phyloP scores from a whole-genome alignment of 2,888 invertebrate genomes.

The Chymomyza amoena region DNA sequence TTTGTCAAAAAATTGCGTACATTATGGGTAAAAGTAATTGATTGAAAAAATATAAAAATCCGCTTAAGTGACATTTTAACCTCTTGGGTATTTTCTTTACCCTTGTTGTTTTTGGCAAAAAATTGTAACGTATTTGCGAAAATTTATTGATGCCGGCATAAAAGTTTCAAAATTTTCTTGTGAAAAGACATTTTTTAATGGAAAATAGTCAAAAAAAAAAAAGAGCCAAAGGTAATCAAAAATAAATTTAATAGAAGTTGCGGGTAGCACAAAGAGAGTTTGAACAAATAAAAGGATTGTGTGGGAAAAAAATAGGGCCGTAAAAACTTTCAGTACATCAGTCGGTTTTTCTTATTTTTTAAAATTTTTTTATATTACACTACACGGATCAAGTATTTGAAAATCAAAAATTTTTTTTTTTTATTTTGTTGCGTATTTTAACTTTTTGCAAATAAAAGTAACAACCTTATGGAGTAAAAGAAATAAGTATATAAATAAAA shows the following conservation, averaged over 20 bases:
- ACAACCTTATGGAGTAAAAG: too few relatives aligned
- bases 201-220: slow-evolving; percentile 4
- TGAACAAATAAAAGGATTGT: not conserved
- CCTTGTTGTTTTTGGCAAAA: slow-evolving; percentile 15
- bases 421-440: too few relatives aligned
- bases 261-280: not conserved
- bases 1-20: slow-evolving; percentile 36
- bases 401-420: too few relatives aligned
- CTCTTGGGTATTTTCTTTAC: slow-evolving; percentile 40
- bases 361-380: too few relatives aligned
- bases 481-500: too few relatives aligned
- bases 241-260: slow-evolving; percentile 34
- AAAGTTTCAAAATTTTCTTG: slow-evolving; percentile 27
- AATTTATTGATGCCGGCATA: slow-evolving; percentile 61
- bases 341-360: too few relatives aligned
- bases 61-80: slow-evolving; percentile 71
- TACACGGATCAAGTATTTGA: too few relatives aligned
- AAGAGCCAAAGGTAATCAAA: slow-evolving; percentile 15
- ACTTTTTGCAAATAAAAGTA: too few relatives aligned
- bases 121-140: slow-evolving; percentile 61
- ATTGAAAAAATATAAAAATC: slow-evolving; percentile 40
- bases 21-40: slow-evolving; percentile 39
- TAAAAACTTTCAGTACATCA: too few relatives aligned
- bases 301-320: slow-evolving; percentile 23
- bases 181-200: not conserved